These are phyloP conservation scores for Sisor rabdophorus DNA, from an alignment of 2,113 vertebrate genomes.

Conservation along the genomic window DNA sequence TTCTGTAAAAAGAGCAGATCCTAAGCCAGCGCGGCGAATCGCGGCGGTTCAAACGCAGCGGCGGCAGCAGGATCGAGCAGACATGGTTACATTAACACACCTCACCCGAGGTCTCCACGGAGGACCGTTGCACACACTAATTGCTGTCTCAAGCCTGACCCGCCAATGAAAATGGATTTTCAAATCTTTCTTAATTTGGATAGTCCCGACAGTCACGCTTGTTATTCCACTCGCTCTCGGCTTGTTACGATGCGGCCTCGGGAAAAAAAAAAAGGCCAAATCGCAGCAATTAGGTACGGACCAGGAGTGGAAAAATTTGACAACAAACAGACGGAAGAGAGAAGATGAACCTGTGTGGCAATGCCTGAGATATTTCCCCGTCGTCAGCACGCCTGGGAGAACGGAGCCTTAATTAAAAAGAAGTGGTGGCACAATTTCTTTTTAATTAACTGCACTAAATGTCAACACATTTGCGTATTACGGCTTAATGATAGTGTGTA, in stretches of 20 bases:
- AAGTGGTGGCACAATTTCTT: constrained; percentile 25
- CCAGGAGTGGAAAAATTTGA: background rate
- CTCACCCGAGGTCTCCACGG: constrained; percentile 47
- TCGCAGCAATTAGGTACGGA: constrained; percentile 42
- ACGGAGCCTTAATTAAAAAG: constrained; percentile 1
- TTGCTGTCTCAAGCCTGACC: constrained; percentile 61
- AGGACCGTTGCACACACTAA: constrained; percentile 57
- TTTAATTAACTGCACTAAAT: constrained; percentile 18
- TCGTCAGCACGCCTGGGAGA: constrained; percentile 2
- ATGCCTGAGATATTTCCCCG: background rate
- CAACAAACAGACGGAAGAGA: background rate
- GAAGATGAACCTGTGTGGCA: background rate
- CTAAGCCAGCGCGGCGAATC: background rate
- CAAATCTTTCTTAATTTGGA: constrained; percentile 67
- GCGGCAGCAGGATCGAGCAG: constrained; percentile 38
- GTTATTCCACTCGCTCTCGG: constrained; percentile 51
- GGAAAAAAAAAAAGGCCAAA: constrained; percentile 62
- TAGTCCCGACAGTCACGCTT: constrained; percentile 60
- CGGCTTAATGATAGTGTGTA: constrained; percentile 68
- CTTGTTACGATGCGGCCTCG: constrained; percentile 39
- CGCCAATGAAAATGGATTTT: constrained; percentile 69
- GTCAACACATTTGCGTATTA: constrained; percentile 68
- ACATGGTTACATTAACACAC: constrained; percentile 54
- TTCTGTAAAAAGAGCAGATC: background rate
- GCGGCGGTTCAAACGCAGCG: background rate